Percentiles rank a stretch among this genome's conserved stretches.
phyloP scores from a whole-genome alignment of 1,140 invertebrate genomes.

The Teleopsis dalmanni region DNA sequence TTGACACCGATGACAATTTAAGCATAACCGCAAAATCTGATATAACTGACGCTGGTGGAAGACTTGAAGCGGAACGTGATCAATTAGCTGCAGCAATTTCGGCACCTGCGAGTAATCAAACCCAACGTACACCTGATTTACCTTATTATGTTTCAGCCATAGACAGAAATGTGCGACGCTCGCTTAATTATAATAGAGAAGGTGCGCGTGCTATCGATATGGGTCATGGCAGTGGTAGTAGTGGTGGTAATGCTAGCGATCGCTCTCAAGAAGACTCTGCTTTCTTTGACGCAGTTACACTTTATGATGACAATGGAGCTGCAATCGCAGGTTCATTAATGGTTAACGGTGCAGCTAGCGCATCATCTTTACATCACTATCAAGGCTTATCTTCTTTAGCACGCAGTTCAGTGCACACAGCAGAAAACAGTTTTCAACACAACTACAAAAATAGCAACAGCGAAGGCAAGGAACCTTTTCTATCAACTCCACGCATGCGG shows the following conservation, averaged over 20 bases:
- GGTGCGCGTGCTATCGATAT: conserved; percentile 16
- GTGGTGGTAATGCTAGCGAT: conserved; percentile 26
- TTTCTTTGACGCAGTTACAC: conserved; percentile 36
- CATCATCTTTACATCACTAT: conserved; percentile 12
- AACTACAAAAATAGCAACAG: conserved; percentile 33
- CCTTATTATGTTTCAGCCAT: background rate
- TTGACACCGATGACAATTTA: conserved; percentile 72
- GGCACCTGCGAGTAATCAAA: background rate
- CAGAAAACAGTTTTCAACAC: conserved; percentile 39
- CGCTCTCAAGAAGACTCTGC: conserved; percentile 39
- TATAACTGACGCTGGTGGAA: conserved; percentile 53
- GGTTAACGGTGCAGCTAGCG: background rate
- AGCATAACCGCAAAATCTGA: conserved; percentile 67
- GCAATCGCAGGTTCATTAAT: conserved; percentile 9
- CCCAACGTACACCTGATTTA: background rate
- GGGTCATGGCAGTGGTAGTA: conserved; percentile 12
- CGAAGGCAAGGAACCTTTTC: conserved; percentile 26
- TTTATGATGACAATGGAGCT: conserved; percentile 27
- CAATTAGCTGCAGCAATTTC: conserved; percentile 13
- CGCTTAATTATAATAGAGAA: conserved; percentile 7
- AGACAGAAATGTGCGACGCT: background rate
- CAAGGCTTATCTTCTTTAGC: conserved; percentile 33
- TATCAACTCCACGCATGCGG: conserved; percentile 33
- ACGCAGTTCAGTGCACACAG: conserved; percentile 36
- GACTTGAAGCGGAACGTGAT: conserved; percentile 53